A percentile compares a stretch with the other conserved stretches of the same genome.
Evolutionary conservation across 2,113 vertebrate species (phyloP).

Genomic region (Guaruba guarouba): DNA sequence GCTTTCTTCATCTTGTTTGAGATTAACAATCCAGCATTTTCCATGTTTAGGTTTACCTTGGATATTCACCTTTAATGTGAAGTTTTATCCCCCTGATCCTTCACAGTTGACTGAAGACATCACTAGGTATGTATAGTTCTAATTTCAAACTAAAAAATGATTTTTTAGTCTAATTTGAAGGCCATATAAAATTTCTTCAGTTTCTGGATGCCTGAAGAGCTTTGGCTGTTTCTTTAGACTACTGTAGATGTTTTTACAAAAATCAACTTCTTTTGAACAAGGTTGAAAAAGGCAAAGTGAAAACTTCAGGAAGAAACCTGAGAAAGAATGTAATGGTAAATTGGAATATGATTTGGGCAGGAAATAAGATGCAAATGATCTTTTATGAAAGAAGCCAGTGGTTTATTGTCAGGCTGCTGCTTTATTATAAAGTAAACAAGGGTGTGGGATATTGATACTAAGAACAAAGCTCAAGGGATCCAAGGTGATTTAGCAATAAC

Average conservation of each 20-base stretch:
- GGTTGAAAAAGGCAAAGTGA: not conserved
- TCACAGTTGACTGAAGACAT: slow-evolving; percentile 94
- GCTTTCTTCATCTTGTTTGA: not conserved
- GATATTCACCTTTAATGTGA: slow-evolving; percentile 95
- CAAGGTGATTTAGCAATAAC: not conserved
- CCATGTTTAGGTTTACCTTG: slow-evolving; percentile 86
- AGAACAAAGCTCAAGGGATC: not conserved
- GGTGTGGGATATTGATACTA: not conserved
- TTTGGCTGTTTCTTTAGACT: not conserved
- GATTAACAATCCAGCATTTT: not conserved
- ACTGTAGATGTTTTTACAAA: not conserved
- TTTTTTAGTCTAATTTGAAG: not conserved
- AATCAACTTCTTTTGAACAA: not conserved
- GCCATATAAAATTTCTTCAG: not conserved
- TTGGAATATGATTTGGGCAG: not conserved
- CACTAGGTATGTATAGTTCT: slow-evolving; percentile 83
- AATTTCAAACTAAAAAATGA: not conserved
- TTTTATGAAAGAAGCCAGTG: not conserved
- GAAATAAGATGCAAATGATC: not conserved
- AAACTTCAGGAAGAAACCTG: not conserved
- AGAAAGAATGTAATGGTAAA: not conserved
- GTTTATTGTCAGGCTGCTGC: not conserved
- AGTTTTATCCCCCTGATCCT: slow-evolving; percentile 98
- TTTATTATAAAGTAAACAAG: not conserved
- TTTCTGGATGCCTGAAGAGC: not conserved